Base-by-base conservation (phyloP, 1,140 invertebrate genomes). In the Vollenhovia emeryi region DNA sequence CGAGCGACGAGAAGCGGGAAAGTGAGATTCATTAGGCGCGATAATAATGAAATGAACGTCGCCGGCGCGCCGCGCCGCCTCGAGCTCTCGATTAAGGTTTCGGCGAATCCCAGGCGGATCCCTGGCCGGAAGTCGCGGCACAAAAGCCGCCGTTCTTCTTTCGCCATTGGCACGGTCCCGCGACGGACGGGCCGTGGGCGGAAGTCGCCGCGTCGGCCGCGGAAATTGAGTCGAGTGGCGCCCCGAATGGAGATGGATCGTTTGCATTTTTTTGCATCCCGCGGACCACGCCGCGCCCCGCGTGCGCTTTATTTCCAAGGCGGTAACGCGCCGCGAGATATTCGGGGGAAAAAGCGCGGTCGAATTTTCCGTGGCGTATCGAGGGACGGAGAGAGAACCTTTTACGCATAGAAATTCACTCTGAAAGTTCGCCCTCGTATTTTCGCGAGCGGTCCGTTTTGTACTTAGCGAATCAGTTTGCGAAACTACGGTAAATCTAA, bases 41-140 rank as follows among this genome's bases (percentile, higher is more conserved):
- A 92, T 92, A 92, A 91, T 92, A 91, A 91, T 88, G 86, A 91
- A 92, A 92, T 85, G 91, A 92, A 92, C 91, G 91, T 89, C 91
- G 78, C 62, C 21, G 36, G 43, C 62, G 79, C 84, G 85, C 43
- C 62, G 79, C 84, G 85, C 43, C 86, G 76, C 85, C 82, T 48
- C 48, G 36, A 57, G 48, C 71, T 89, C 88, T 82, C 86, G 84
- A 86, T 86, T 86, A 87, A 78, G 83, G 73, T 50, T 86, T 84
- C 78, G 84, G 62, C 24, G 52, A 40, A 33, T 71, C 27, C 27
- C 59, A 18, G 50, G 60, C 30, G 27, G 11, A 52, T 62, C 55
- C n/a, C 78, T 55, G 64, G 43, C 62, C 84, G 76, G 78, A 87
- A 82, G 62, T 86, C 78, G 60, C 71, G 55, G 40, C 62, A 76